These are phyloP conservation scores for Stenotaenia linearis DNA, from an alignment of 2,888 invertebrate genomes.

Conservation along the genomic window DNA sequence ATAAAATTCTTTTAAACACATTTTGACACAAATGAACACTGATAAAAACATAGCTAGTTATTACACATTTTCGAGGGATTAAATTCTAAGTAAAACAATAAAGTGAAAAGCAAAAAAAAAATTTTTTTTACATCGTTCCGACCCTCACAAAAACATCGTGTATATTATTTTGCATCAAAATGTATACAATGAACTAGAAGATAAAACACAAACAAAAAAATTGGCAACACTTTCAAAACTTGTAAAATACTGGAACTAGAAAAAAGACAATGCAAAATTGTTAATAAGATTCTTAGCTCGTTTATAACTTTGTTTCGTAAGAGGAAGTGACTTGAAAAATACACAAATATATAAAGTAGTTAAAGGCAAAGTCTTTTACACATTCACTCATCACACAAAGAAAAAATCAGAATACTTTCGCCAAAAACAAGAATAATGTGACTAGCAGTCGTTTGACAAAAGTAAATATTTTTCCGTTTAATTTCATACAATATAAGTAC, in stretches of 20 bases:
- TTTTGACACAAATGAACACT: not conserved
- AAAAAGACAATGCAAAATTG: not conserved
- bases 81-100: not conserved
- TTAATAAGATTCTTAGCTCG: not conserved
- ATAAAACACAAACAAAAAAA: not conserved
- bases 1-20: not conserved
- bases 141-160: not conserved
- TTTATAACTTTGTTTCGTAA: not conserved
- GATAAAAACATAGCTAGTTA: not conserved
- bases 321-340: not conserved
- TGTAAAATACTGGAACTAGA: not conserved
- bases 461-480: not conserved
- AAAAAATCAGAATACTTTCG: not conserved
- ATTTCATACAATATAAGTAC: not conserved
- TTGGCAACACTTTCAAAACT: not conserved
- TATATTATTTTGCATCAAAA: not conserved
- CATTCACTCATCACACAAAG: not conserved
- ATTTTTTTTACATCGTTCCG: not conserved
- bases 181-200: not conserved
- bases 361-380: not conserved
- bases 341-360: not conserved
- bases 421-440: not conserved
- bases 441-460: not conserved
- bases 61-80: not conserved
- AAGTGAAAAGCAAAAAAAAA: not conserved